Base-by-base conservation (phyloP, 2,888 invertebrate species). In the Cabera pusaria region DNA sequence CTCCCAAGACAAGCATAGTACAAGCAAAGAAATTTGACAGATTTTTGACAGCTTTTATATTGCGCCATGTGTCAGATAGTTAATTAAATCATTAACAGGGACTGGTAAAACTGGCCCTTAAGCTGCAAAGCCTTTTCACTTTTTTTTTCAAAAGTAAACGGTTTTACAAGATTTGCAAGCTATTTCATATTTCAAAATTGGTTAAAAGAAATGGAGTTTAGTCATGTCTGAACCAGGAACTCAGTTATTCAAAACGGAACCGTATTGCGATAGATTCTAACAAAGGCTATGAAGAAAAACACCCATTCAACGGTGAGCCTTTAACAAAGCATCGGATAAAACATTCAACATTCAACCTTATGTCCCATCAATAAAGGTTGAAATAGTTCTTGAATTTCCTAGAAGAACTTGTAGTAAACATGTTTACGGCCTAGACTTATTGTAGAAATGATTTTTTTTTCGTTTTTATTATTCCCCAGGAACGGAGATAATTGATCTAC, bases 341-440 rank as follows among this genome's bases (percentile, higher is more conserved):
- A 2, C 24, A 24, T 8, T 16, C 32, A 8, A 23, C 19, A 23
- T 1, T 18, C 9, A 12, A 26, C 14, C 31, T 32, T 31, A 19
- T 17, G 1, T 3, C 2, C 8, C 3, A 7, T 14, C 8, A 0
- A 9, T 10, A 32, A 44, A 12, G 44, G 20, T 0, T 24, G 17
- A 31, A 31, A 27, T n/a, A n/a, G n/a, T n/a, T n/a, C 23, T 27
- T 6, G 20, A 17, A 22, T 18, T 6, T 5, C 17, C 2, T 14
- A 19, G 24, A 19, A 21, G 23, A 5, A 20, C 31, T 23, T 24
- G 56, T 46, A 42, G 60, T 64, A 64, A 68, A 67, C 63, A 66
- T 66, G 66, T 68, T 68, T 64, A 62, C 66, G 45, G 39, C 47
- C 44, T 40, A 38, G 47, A 39, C 40, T 43, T 45, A 45, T 42